Percentiles rank a stretch among this genome's conserved stretches.
These are phyloP conservation scores for Rhipidura dahli DNA, from an alignment of 2,113 vertebrate genomes.

Conservation along the genomic window DNA sequence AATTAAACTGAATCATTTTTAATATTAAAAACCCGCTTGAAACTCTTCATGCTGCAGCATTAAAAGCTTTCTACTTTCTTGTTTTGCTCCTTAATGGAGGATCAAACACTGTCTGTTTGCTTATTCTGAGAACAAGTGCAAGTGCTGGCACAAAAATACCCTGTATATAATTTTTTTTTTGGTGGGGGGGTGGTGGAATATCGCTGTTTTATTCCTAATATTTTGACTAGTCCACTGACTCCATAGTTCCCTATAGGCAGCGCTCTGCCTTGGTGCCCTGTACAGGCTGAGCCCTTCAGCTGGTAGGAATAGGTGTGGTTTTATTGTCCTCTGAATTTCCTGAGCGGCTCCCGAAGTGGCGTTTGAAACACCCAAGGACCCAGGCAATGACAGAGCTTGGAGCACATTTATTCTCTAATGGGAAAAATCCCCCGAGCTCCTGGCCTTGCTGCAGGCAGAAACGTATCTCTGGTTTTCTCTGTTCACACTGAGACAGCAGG, in stretches of 20 bases:
- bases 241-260: not conserved
- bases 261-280: not conserved
- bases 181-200: accelerated
- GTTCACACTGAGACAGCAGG: not conserved
- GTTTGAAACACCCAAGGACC: not conserved
- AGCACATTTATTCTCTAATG: not conserved
- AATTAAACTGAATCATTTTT: slow-evolving; percentile 1
- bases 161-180: not conserved
- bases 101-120: not conserved
- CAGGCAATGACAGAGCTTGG: not conserved
- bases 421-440: not conserved
- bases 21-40: not conserved
- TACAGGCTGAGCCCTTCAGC: not conserved
- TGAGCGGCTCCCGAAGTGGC: not conserved
- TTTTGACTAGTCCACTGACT: not conserved
- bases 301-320: not conserved
- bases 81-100: not conserved
- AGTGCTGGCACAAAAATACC: not conserved
- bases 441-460: not conserved
- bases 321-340: not conserved
- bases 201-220: not conserved
- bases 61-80: not conserved
- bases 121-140: not conserved
- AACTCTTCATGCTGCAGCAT: not conserved
- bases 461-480: not conserved